Evolutionary conservation across 2,888 invertebrate species (phyloP), one percentile per base, ranked within the genome.

Genomic region (Chrysodeixis includens): DNA sequence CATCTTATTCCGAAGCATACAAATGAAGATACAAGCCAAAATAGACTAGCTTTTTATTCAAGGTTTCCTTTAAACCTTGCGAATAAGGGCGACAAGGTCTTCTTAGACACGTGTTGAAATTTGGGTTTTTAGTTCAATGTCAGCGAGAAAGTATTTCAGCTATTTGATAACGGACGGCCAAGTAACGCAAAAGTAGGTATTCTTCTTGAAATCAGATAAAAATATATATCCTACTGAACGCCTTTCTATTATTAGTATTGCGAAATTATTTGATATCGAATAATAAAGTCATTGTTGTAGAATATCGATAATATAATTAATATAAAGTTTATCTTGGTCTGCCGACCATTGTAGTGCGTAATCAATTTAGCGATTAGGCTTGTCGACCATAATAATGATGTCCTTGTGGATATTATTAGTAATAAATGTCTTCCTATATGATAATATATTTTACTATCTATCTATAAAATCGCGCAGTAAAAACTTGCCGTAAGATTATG

Each of bases 81-180:
- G 14, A 40, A 59, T 55, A 70, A 46, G 59, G 58, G 56, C n/a
- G 49, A 59, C 46, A 16, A 12, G 26, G 40, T 40, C 53, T 56
- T 35, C 54, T 6, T 35, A 20, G 59, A 71, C 16, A 26, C 22
- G 20, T 16, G 22, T 59, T 52, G 30, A 49, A 52, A 57, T 52
- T 76, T 35, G 46, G 66, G 51, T 71, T 72, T 60, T n/a, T 49
- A 65, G 66, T 51, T 56, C 76, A 72, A 65, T 76, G 71, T 44
- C 59, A 60, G 56, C 32, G 1, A 60, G 26, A 30, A 52, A 51
- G 20, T 14, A 8, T n/a, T 22, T 51, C 35, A 40, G 49, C 26
- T 26, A 6, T 26, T 26, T 26, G 26, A 26, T 26, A 2, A 26
- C 6, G 6, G 6, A 26, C 26, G 2, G 26, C 60, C 32, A 44